Evolutionary conservation across 23 tunicate species (phyloP).

Genomic region (Aplidium turbinatum): DNA sequence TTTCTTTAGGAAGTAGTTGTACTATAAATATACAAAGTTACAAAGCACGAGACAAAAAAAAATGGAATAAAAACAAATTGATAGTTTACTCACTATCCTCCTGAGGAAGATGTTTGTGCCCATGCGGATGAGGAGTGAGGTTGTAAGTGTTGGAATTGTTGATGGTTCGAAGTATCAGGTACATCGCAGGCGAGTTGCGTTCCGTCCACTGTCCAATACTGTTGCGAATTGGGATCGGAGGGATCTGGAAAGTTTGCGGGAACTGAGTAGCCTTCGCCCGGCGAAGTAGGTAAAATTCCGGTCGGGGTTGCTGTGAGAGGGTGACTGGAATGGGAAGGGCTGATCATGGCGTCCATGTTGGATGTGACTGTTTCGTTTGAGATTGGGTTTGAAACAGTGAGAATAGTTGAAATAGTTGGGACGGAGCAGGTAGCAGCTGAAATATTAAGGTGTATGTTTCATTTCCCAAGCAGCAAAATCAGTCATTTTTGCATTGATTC

Average conservation of each 20-base stretch:
- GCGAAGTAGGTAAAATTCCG: slow-evolving; percentile 3
- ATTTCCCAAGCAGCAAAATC: too few relatives aligned
- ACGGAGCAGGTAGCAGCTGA: not conserved
- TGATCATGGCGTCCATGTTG: slow-evolving; percentile 2
- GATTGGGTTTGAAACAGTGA: slow-evolving; percentile 48
- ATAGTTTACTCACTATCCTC: not conserved
- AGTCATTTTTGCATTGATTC: too few relatives aligned
- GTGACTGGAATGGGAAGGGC: slow-evolving; percentile 73
- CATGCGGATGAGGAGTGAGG: slow-evolving; percentile 24
- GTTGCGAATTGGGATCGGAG: not conserved
- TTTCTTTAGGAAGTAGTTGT: too few relatives aligned
- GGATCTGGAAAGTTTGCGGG: slow-evolving; percentile 4
- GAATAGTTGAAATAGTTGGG: slow-evolving; percentile 26
- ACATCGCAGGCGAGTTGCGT: slow-evolving; percentile 36
- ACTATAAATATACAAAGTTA: too few relatives aligned
- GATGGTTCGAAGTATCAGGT: slow-evolving; percentile 14
- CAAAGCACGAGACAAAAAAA: too few relatives aligned
- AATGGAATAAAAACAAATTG: too few relatives aligned
- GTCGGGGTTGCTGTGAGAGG: slow-evolving; percentile 73
- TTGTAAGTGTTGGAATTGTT: not conserved
- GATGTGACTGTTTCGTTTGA: slow-evolving; percentile 6
- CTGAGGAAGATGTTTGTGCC: not conserved
- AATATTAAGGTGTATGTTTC: too few relatives aligned
- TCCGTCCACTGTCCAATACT: slow-evolving; percentile 45
- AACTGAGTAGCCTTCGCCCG: slow-evolving; percentile 10